Evolutionary conservation across 2,113 vertebrate species (phyloP), one percentile per base, ranked within the genome.

Genomic region (Crotalus horridus): DNA sequence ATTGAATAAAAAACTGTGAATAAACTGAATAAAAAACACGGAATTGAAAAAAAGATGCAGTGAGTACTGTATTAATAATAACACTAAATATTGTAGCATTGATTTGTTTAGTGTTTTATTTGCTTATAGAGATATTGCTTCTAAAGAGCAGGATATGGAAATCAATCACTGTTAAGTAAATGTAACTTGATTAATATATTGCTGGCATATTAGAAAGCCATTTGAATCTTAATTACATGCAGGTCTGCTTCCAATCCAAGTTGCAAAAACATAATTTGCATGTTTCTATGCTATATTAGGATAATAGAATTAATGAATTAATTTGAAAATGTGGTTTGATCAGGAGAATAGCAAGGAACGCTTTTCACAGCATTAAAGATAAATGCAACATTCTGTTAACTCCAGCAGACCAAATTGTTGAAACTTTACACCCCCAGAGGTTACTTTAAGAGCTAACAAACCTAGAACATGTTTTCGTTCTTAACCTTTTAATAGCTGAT

Each of bases 141-240:
- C n/a, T 46, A 89, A 92, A 92, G 12, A 53, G 20, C 85, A 89
- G 5, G 5, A 21, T 81, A 43, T 46, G 39, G 61, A 81, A 89
- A 89, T 81, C 74, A 89, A 92, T 89, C 15, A 88, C 33, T 46
- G 33, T 20, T 85, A 20, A 17, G 33, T 89, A 89, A 89, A 89
- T 58, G 48, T 46, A 56, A 15, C 33, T 56, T 89, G 91, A 74
- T 91, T 88, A 74, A 88, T 92, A 88, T 74, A 88, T 88, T 92
- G 59, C 87, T 51, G 24, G 39, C 29, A 81, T 87, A 87, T 53
- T 87, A n/a, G 56, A 53, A 87, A 53, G n/a, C 17, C 29, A 51
- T 64, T 91, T 51, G 81, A 46, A 89, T 81, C 33, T 88, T 29
- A 81, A 74, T 74, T 55, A 74, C 7, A 55, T 12, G 13, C 58